Conservation (phyloP, 2,888 invertebrate genomes). For the Ophion ellenae region DNA sequence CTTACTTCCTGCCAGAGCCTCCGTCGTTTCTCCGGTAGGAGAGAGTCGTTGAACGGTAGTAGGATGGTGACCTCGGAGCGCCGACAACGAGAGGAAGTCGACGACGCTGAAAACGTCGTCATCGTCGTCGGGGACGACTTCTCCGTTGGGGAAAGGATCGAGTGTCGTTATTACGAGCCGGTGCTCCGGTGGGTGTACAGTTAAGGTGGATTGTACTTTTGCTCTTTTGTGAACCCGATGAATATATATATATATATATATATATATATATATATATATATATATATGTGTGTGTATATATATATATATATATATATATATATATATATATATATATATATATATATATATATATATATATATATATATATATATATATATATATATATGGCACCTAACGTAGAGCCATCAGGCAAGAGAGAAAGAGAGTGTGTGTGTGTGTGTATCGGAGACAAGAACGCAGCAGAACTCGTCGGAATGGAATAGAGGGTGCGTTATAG, state of each 20-base stretch:
- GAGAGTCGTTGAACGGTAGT: slow-evolving; percentile 47
- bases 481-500: slow-evolving; percentile 27
- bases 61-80: slow-evolving; percentile 18
- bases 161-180: slow-evolving; percentile 58
- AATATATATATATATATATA: too few species aligned
- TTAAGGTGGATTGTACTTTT: slow-evolving; percentile 49
- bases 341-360: too few species aligned
- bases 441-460: slow-evolving; percentile 9
- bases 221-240: slow-evolving; percentile 38
- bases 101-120: slow-evolving; percentile 1
- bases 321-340: too few species aligned
- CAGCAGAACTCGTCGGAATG: slow-evolving; percentile 23
- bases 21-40: neutral
- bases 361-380: too few species aligned
- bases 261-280: too few species aligned
- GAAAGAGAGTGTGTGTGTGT: slow-evolving; percentile 23
- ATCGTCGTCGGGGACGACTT: slow-evolving; percentile 26
- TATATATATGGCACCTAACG: slow-evolving; percentile 12
- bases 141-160: slow-evolving; percentile 28
- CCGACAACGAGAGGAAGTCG: slow-evolving; percentile 27
- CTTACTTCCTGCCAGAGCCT: slow-evolving; percentile 1
- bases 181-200: slow-evolving; percentile 34
- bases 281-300: too few species aligned
- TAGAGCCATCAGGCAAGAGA: slow-evolving; percentile 44
- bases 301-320: too few species aligned